A percentile compares a stretch with the other conserved stretches of the same genome.
Evolutionary conservation across 2,113 vertebrate genomes (phyloP).

Genomic region (Neoarius graeffei): DNA sequence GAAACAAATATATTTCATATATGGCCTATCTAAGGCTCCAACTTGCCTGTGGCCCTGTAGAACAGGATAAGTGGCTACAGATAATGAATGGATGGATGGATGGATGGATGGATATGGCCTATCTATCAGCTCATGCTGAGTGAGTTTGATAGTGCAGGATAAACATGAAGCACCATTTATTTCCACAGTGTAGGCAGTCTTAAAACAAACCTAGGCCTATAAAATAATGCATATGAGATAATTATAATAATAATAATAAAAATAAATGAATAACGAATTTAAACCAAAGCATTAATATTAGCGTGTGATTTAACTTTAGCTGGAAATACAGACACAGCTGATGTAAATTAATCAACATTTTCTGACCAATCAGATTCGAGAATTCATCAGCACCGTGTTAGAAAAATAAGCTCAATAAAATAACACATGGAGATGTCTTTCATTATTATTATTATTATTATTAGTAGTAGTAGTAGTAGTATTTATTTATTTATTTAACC

Average conservation of each 20-base stretch:
- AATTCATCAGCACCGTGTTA: background rate
- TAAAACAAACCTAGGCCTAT: no score
- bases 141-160: background rate
- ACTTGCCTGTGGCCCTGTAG: no score
- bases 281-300: background rate
- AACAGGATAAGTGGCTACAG: no score
- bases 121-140: background rate
- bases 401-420: background rate
- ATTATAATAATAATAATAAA: no score
- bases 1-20: background rate
- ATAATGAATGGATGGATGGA: no score
- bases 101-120: no score
- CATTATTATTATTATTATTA: no score
- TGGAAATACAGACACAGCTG: background rate
- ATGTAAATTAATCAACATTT: background rate
- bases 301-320: background rate
- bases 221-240: no score
- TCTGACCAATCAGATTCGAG: constrained; percentile 11
- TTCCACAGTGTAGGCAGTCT: no score
- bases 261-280: background rate
- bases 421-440: background rate
- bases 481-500: background rate
- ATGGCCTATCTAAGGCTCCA: no score
- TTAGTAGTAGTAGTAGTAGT: no score
- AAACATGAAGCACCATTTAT: background rate